These are phyloP conservation scores for Ceratothoa steindachneri DNA, from an alignment of 2,888 invertebrate species.

Conservation along the genomic window DNA sequence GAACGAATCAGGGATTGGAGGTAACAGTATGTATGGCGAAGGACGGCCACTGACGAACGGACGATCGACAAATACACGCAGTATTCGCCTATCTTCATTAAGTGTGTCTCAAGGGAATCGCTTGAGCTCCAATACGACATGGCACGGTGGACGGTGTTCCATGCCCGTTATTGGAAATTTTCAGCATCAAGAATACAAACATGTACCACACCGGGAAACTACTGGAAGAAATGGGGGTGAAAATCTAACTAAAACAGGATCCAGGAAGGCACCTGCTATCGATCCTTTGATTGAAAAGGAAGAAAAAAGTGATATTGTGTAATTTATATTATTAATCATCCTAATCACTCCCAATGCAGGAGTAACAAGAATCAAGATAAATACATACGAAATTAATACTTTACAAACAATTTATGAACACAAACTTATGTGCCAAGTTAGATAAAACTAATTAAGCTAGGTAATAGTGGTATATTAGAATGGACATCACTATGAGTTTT, in stretches of 20 bases:
- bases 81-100: not conserved
- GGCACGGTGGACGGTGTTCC: not conserved
- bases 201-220: not conserved
- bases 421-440: no score
- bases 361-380: no score
- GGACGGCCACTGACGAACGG: not conserved
- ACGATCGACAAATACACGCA: not conserved
- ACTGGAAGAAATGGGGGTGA: not conserved
- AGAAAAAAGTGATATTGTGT: not conserved
- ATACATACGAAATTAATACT: no score
- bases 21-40: not conserved
- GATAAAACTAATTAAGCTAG: no score
- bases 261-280: not conserved
- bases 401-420: no score
- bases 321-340: no score
- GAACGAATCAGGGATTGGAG: not conserved
- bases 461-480: no score
- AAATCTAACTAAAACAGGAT: not conserved
- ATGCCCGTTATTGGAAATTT: not conserved
- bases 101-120: not conserved
- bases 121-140: not conserved
- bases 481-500: no score
- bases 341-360: no score
- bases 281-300: not conserved
- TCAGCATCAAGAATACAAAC: not conserved